Evolutionary conservation across 2,113 vertebrate genomes (phyloP), one percentile per base, ranked within the genome.

Genomic region (Papio anubis): DNA sequence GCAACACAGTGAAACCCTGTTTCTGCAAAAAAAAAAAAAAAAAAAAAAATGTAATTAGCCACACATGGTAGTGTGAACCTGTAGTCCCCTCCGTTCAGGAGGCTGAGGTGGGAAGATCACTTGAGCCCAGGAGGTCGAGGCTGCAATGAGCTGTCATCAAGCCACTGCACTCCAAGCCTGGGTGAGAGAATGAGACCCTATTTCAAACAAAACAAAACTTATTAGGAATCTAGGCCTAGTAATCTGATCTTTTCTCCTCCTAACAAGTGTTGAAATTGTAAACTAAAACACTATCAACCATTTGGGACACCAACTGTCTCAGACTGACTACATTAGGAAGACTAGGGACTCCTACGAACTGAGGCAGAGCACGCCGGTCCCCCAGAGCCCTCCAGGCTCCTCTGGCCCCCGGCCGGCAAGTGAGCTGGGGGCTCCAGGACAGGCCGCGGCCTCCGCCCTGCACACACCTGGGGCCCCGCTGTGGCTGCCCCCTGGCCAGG

Each of bases 401-500:
- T 82, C 81, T 72, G 70, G 96, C 96, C 90, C 90, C 18, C 0
- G 17, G 94, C 91, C 40, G 93, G 92, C 0, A 61, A 94, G 76
- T 82, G 86, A 40, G 13, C 96, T 72, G 90, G 90, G 96, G 93
- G 57, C 82, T 97, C 96, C 32, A 81, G 94, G 45, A 18, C 35
- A 27, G 76, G 38, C 61, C 0, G 27, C 61, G 27, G 27, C 27
- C 27, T 64, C 61, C 27, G 27, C 61, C 61, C 27, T 14, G 61
- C 61, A 64, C 2, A 13, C 27, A 64, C 61, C 27, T 55, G 18
- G 52, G 27, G 61, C 5, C 27, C 61, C 27, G 25, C 61, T 6
- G 27, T 13, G 61, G 12, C 12, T 64, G 61, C 27, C 61, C 61
- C 59, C 27, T 30, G 27, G 27, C 61, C 11, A 20, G 27, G 25